Evolutionary conservation across 1,140 invertebrate species (phyloP), one percentile per base, ranked within the genome.

Genomic region (Gonatopus flavifemur): DNA sequence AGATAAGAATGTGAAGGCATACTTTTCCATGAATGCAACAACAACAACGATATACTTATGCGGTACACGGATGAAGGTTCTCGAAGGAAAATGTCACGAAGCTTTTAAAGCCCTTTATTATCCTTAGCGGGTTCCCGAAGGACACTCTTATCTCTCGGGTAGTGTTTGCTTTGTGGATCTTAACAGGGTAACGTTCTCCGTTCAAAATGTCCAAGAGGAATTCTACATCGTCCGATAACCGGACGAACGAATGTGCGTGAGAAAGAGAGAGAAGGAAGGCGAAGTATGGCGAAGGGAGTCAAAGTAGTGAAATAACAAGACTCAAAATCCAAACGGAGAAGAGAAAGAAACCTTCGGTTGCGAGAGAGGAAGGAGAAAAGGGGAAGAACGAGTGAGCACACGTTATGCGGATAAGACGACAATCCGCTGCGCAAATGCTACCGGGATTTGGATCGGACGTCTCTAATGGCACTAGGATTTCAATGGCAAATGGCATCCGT

Each of bases 101-200:
- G 52, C 64, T 69, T 69, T 69, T 64, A 66, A 67, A 69, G 55
- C 55, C 66, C 55, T 64, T 49, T 68, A 64, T 69, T 69, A 66
- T 69, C 64, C 49, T 64, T 64, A 50, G 45, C 53, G 46, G 51
- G 44, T 49, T 59, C 55, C 57, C 63, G 58, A 62, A 66, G 63
- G 63, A 64, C 57, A 64, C 58, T 67, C 65, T 66, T 62, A 61
- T 55, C 63, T 57, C 36, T 40, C 41, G 49, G 13, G 20, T 38
- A 44, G 28, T 67, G 57, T 64, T 67, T 64, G 60, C 64, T 64
- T 69, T 69, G 65, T 52, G 61, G 63, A 64, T 66, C 57, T 67
- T 66, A 61, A 55, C 53, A 63, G 54, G 62, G 48, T 62, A 58
- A 63, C 55, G 53, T 60, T 62, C 59, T 45, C 45, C 12, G 53